These are phyloP conservation scores for Ormyrus thymus DNA, from an alignment of 2,888 invertebrate genomes.

Conservation along the genomic window DNA sequence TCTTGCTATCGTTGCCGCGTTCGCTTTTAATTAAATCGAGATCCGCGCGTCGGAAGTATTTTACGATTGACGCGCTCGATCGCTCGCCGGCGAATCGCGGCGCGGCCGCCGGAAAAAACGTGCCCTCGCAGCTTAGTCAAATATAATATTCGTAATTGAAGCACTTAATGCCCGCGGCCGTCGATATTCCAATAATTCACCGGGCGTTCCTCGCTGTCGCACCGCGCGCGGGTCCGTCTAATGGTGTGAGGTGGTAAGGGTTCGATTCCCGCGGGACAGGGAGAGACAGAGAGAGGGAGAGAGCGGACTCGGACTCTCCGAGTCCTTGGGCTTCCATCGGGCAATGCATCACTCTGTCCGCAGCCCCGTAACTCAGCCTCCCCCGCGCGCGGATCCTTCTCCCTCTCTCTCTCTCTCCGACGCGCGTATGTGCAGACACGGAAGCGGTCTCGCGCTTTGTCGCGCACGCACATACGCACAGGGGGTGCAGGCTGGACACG, in stretches of 20 bases:
- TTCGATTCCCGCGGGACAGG: conserved; percentile 71
- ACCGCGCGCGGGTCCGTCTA: conserved; percentile 15
- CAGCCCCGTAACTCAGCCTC: conserved; percentile 72
- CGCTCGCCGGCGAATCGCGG: too few relatives aligned
- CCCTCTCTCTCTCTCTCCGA: conserved; percentile 8
- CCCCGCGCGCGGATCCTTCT: conserved; percentile 23
- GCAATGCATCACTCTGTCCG: conserved; percentile 75
- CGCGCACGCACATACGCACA: conserved; percentile 44
- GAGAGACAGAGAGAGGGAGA: conserved; percentile 1
- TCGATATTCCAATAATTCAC: conserved; percentile 74
- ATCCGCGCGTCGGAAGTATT: not conserved
- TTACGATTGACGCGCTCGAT: not conserved
- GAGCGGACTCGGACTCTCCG: conserved; percentile 35
- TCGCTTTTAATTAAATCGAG: conserved; percentile 34
- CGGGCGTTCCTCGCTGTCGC: conserved; percentile 62
- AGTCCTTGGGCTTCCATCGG: conserved; percentile 64
- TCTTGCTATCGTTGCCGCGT: conserved; percentile 13
- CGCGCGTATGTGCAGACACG: conserved; percentile 43
- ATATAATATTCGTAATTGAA: conserved; percentile 69
- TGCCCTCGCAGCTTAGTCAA: conserved; percentile 26
- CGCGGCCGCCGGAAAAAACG: not conserved
- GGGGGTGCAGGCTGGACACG: conserved; percentile 57
- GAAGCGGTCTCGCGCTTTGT: conserved; percentile 54
- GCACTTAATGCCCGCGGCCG: conserved; percentile 70
- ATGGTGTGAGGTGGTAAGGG: conserved; percentile 69